Evolutionary conservation across 2,888 invertebrate genomes (phyloP).

Genomic region (Acanthococcus lagerstroemiae): DNA sequence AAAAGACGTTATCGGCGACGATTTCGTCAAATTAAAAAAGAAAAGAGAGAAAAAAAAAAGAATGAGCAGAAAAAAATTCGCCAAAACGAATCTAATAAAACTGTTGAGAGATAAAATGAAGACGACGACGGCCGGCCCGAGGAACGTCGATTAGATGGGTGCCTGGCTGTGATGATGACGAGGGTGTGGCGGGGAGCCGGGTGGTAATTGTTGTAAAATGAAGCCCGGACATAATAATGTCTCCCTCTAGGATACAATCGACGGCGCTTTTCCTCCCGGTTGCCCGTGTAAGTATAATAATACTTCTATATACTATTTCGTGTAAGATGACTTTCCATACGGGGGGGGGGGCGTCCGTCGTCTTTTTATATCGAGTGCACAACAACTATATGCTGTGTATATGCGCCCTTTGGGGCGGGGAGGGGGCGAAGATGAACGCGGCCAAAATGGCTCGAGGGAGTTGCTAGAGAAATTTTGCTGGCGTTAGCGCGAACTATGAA

Average conservation of each 20-base stretch:
- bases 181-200: not conserved
- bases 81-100: not conserved
- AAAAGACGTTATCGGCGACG: not conserved
- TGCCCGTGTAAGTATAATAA: no score
- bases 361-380: not conserved
- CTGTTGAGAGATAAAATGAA: not conserved
- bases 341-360: not conserved
- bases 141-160: not conserved
- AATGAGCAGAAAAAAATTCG: no score
- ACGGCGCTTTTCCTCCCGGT: constrained; percentile 10
- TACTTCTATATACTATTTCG: no score
- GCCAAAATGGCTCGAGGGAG: constrained; percentile 25
- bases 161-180: not conserved
- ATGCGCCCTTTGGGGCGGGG: not conserved
- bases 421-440: no score
- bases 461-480: constrained; percentile 22
- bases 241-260: constrained; percentile 28
- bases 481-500: constrained; percentile 18
- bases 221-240: constrained; percentile 28
- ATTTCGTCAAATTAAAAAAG: not conserved
- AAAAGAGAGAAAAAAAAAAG: no score
- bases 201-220: constrained; percentile 30
- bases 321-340: not conserved
- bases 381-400: no score
- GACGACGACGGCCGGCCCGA: not conserved